Evolutionary conservation across 2,113 vertebrate genomes (phyloP).

Genomic region (Dipodomys ordii): DNA sequence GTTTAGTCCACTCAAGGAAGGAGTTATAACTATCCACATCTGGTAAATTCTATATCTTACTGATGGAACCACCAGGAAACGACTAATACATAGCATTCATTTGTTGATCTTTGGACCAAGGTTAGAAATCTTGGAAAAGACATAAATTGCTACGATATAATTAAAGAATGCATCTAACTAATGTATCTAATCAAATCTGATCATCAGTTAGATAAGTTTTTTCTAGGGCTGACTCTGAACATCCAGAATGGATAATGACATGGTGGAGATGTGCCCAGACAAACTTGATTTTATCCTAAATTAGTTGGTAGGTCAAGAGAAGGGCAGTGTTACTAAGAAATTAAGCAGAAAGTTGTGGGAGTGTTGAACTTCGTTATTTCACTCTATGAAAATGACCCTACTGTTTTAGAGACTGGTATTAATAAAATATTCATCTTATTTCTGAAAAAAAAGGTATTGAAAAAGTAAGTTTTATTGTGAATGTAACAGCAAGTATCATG

Average conservation of each 20-base stretch:
- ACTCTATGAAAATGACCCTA: not conserved
- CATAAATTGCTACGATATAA: not conserved
- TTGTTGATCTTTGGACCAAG: not conserved
- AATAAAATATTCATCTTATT: constrained; percentile 7
- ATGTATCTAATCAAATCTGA: not conserved
- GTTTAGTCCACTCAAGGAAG: not conserved
- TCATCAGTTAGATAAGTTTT: not conserved
- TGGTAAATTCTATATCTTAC: not conserved
- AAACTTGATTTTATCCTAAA: not conserved
- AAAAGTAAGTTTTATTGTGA: not conserved
- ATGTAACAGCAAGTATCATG: not conserved
- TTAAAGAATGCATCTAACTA: not conserved
- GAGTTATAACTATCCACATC: rapidly evolving
- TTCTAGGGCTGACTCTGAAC: not conserved
- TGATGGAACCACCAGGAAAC: not conserved
- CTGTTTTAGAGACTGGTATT: not conserved
- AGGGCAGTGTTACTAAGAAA: not conserved
- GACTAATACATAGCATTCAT: not conserved
- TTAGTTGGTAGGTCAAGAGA: not conserved
- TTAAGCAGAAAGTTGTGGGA: not conserved
- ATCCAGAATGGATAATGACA: not conserved
- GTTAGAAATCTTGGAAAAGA: not conserved
- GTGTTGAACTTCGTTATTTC: not conserved
- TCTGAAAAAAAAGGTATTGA: not conserved
- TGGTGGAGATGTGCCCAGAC: not conserved